These are phyloP conservation scores for Tetragonisca angustula DNA, from an alignment of 2,888 invertebrate genomes.

Conservation along the genomic window DNA sequence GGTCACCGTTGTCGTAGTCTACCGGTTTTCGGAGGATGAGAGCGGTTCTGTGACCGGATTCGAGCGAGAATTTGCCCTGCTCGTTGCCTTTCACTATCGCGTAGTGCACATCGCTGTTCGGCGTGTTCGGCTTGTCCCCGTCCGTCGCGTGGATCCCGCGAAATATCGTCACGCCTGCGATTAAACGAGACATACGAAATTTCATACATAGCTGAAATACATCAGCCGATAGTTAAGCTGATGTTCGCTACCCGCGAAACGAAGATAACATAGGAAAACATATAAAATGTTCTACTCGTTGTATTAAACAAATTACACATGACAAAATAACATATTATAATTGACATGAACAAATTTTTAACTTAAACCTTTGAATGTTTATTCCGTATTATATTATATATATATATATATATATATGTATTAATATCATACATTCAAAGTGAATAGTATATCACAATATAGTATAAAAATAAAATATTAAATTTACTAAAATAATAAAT, in stretches of 20 bases:
- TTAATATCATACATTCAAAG: too few species aligned
- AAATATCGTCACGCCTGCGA: conserved; percentile 91
- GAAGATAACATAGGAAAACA: neutral
- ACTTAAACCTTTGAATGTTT: too few species aligned
- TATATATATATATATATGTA: too few species aligned
- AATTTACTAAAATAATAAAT: too few species aligned
- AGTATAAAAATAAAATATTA: too few species aligned
- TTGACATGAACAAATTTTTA: too few species aligned
- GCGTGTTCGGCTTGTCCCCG: conserved; percentile 94
- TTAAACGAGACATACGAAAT: neutral
- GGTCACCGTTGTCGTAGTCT: conserved; percentile 93
- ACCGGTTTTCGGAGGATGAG: conserved; percentile 90
- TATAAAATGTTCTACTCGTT: neutral
- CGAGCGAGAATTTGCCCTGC: conserved; percentile 91
- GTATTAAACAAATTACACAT: too few species aligned
- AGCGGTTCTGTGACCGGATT: conserved; percentile 91
- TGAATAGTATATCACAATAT: too few species aligned
- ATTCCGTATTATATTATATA: too few species aligned
- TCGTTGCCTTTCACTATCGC: conserved; percentile 90
- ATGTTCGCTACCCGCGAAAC: neutral
- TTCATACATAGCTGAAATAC: neutral
- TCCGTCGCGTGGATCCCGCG: conserved; percentile 92
- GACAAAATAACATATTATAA: too few species aligned
- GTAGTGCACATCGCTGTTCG: conserved; percentile 94
- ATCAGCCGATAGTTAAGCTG: neutral